Percentiles rank a stretch among this genome's conserved stretches.
Evolutionary conservation across 1,140 invertebrate species (phyloP).

Genomic region (Samia ricini): DNA sequence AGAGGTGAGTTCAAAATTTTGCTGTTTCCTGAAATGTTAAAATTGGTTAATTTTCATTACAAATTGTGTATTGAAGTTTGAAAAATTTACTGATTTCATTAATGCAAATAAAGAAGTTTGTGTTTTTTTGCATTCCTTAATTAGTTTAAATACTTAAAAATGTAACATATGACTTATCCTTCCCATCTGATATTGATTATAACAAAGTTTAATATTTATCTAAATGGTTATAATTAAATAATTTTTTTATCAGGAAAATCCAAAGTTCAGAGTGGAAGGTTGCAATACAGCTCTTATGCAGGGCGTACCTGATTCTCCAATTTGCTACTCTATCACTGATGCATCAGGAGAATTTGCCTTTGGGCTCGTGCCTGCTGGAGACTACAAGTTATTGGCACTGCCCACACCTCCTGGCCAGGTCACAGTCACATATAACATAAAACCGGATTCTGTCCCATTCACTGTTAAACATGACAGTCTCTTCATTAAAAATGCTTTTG

Average conservation of each 20-base stretch:
- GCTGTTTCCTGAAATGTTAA: no score
- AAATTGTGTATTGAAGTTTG: no score
- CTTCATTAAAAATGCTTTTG: conserved; percentile 84
- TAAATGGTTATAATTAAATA: background rate
- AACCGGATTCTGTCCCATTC: conserved; percentile 83
- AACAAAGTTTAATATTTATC: no score
- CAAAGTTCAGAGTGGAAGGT: conserved; percentile 65
- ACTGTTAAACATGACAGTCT: conserved; percentile 86
- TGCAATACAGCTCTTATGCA: conserved; percentile 81
- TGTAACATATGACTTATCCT: no score
- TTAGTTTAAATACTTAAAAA: no score
- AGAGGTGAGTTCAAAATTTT: conserved; percentile 61
- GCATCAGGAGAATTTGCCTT: conserved; percentile 89
- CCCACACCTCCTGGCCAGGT: conserved; percentile 55
- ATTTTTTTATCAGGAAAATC: conserved; percentile 42
- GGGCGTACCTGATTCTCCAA: conserved; percentile 79
- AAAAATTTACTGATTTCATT: no score
- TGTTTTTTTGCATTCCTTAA: no score
- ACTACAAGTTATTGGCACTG: conserved; percentile 80
- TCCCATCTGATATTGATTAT: no score
- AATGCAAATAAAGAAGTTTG: no score
- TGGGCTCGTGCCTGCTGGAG: conserved; percentile 86
- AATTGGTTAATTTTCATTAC: no score
- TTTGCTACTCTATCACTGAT: conserved; percentile 89
- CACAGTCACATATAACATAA: conserved; percentile 79